These are phyloP conservation scores for Vanessa atalanta DNA, from an alignment of 1,140 invertebrate genomes.

Conservation along the genomic window DNA sequence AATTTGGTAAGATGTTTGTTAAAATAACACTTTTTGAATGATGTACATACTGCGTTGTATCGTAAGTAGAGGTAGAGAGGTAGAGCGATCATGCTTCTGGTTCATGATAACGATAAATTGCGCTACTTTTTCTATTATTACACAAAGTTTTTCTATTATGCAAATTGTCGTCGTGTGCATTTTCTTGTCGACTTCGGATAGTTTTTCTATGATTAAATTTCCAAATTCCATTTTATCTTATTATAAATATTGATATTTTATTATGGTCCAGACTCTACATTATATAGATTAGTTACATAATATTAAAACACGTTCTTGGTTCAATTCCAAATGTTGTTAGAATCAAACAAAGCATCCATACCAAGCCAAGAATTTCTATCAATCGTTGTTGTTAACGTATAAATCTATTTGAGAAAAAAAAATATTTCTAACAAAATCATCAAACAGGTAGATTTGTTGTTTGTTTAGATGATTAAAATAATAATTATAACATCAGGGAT, in stretches of 20 bases:
- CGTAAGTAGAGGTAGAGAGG: no score
- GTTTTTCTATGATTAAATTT: background rate
- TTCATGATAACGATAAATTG: background rate
- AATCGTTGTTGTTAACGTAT: background rate
- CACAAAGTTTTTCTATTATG: background rate
- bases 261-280: background rate
- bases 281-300: background rate
- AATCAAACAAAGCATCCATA: conserved; percentile 23
- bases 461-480: no score
- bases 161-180: background rate
- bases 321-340: conserved; percentile 33
- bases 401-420: conserved; percentile 1
- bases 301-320: conserved; percentile 26
- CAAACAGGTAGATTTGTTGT: no score
- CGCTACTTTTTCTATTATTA: background rate
- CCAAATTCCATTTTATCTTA: no score
- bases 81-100: no score
- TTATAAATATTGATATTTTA: background rate
- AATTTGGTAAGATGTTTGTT: no score
- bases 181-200: background rate
- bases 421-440: no score
- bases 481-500: background rate
- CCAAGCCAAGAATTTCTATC: conserved; percentile 27
- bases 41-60: no score
- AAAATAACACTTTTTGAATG: no score